phyloP scores from a whole-genome alignment of 2,888 invertebrate genomes.

The Hesperia comma region DNA sequence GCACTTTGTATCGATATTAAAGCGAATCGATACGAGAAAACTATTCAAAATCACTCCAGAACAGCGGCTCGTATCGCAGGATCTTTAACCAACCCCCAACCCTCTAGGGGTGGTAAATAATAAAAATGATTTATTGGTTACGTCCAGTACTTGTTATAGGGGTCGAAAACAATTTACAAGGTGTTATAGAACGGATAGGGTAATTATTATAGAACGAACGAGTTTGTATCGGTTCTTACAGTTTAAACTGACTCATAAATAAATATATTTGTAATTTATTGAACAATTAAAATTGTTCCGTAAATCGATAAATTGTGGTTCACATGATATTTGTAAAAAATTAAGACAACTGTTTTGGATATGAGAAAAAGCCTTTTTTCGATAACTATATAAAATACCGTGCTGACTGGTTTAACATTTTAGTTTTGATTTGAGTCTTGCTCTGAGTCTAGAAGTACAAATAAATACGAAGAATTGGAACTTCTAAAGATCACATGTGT shows the following conservation, averaged over 20 bases:
- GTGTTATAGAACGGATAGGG: slow-evolving; percentile 57
- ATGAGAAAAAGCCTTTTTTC: too few species aligned
- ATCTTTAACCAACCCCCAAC: slow-evolving; percentile 68
- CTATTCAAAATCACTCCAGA: slow-evolving; percentile 70
- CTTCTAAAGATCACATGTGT: neutral
- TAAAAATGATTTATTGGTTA: slow-evolving; percentile 81
- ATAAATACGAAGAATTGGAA: too few species aligned
- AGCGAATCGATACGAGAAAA: slow-evolving; percentile 49
- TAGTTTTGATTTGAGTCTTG: too few species aligned
- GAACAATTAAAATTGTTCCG: too few species aligned
- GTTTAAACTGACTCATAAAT: slow-evolving; percentile 10
- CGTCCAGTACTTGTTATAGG: slow-evolving; percentile 76
- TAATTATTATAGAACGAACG: slow-evolving; percentile 51
- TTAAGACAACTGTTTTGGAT: too few species aligned
- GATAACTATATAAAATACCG: too few species aligned
- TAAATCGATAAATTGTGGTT: too few species aligned
- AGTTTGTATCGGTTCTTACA: slow-evolving; percentile 17
- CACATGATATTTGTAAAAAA: too few species aligned
- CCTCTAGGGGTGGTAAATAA: slow-evolving; percentile 59
- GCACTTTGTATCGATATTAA: slow-evolving; percentile 65
- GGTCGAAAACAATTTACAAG: slow-evolving; percentile 78
- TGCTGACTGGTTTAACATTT: too few species aligned
- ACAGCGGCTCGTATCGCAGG: slow-evolving; percentile 55
- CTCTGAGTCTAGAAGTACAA: too few species aligned
- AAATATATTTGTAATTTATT: too few species aligned